Conservation (phyloP, 2,888 invertebrate genomes). For the Emmelina monodactyla region DNA sequence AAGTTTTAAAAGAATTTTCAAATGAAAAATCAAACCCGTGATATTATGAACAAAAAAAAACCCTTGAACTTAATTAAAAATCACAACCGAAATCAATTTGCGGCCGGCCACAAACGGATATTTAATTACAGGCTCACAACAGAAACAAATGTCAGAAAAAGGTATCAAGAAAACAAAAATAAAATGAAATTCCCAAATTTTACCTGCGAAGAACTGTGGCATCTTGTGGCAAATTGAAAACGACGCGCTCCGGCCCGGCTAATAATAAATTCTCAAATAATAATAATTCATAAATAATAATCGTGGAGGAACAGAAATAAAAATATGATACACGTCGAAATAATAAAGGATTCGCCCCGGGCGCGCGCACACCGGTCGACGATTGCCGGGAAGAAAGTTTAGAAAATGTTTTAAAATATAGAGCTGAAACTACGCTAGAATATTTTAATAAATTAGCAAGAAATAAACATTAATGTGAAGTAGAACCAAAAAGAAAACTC, state of each 20-base stretch:
- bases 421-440: no score
- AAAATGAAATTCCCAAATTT: slow-evolving; percentile 11
- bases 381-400: no score
- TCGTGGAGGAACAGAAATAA: slow-evolving; percentile 59
- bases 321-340: slow-evolving; percentile 60
- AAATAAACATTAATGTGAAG: no score
- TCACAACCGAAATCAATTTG: slow-evolving; percentile 50
- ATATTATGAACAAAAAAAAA: no score
- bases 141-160: slow-evolving; percentile 50
- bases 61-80: slow-evolving; percentile 30
- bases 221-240: slow-evolving; percentile 65
- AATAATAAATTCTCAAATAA: slow-evolving; percentile 65
- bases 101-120: slow-evolving; percentile 35
- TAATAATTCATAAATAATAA: slow-evolving; percentile 68
- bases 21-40: no score
- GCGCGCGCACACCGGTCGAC: background rate
- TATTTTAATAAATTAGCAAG: no score
- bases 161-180: slow-evolving; percentile 19
- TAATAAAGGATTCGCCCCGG: slow-evolving; percentile 58
- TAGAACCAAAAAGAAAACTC: no score
- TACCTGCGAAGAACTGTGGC: slow-evolving; percentile 36
- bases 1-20: background rate
- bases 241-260: slow-evolving; percentile 52
- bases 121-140: slow-evolving; percentile 44
- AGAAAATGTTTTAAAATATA: no score